Evolutionary conservation across 2,888 invertebrate genomes (phyloP).

Genomic region (Sesia apiformis): DNA sequence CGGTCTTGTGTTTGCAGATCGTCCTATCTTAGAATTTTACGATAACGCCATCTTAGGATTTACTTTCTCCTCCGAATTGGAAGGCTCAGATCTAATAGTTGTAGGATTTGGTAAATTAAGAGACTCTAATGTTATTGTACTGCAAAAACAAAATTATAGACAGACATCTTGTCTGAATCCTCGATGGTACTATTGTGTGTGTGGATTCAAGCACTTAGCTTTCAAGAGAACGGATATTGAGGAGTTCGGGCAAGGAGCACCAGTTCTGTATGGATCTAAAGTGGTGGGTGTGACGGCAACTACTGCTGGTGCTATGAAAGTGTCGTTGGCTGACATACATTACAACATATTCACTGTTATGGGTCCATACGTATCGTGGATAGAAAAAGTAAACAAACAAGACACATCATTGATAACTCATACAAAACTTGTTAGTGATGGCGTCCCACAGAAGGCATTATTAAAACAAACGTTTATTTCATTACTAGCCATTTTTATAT

Average conservation of each 20-base stretch:
- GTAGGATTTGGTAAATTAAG: conserved; percentile 36
- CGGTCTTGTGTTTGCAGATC: conserved; percentile 33
- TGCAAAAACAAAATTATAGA: conserved; percentile 36
- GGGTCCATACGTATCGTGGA: conserved; percentile 44
- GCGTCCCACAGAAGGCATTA: neutral
- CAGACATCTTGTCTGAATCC: conserved; percentile 41
- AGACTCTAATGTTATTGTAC: conserved; percentile 13
- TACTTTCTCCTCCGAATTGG: conserved; percentile 31
- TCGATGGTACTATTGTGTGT: conserved; percentile 51
- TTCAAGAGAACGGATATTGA: conserved; percentile 16
- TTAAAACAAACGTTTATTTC: neutral
- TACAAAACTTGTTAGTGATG: neutral
- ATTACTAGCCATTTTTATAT: neutral
- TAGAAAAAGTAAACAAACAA: conserved; percentile 21
- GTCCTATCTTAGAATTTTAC: conserved; percentile 19
- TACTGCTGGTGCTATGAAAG: conserved; percentile 25
- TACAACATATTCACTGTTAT: conserved; percentile 49
- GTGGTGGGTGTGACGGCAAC: conserved; percentile 38
- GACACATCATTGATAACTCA: neutral
- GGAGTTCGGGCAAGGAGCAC: conserved; percentile 45
- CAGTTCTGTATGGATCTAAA: conserved; percentile 27
- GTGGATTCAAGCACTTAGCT: conserved; percentile 32
- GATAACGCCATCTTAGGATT: conserved; percentile 8
- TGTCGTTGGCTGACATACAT: conserved; percentile 16
- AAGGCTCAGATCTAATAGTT: conserved; percentile 22